phyloP scores from a whole-genome alignment of 2,797 vertebrate species.

The Sphenopsis melanotis region DNA sequence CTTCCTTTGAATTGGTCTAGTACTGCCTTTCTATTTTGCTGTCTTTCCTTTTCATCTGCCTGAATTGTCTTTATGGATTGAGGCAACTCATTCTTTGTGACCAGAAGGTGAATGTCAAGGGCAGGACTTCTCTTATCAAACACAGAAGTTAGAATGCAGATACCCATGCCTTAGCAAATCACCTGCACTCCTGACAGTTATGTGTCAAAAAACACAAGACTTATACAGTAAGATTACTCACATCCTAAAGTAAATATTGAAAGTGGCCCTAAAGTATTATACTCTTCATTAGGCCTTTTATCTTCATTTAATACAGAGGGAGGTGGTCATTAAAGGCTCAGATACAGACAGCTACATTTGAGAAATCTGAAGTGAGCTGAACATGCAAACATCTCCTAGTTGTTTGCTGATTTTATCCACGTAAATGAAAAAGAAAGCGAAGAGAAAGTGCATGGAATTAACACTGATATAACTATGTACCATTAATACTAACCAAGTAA shows the following conservation, averaged over 20 bases:
- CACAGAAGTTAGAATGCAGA: not conserved
- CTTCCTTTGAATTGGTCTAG: not conserved
- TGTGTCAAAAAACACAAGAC: not conserved
- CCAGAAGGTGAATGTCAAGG: not conserved
- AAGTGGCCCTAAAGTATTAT: not conserved
- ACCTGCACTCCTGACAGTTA: not conserved
- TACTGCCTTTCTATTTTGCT: not conserved
- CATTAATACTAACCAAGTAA: not conserved
- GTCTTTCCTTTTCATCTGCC: not conserved
- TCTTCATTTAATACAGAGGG: not conserved
- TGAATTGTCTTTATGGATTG: not conserved
- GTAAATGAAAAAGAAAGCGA: not conserved
- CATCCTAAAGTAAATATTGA: not conserved
- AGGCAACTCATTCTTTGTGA: not conserved
- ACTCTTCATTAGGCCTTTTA: not conserved
- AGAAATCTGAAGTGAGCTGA: not conserved
- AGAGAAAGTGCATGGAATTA: not conserved
- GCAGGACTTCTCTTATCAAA: not conserved
- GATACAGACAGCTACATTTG: not conserved
- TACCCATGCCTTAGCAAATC: not conserved
- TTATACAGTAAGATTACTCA: not conserved
- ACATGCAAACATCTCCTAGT: not conserved
- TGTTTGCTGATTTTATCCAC: not conserved
- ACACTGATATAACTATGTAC: not conserved
- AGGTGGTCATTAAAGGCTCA: not conserved